A percentile compares a stretch with the other conserved stretches of the same genome.
These are phyloP conservation scores for Protula sp. DNA, from an alignment of 2,888 invertebrate genomes.

Conservation along the genomic window DNA sequence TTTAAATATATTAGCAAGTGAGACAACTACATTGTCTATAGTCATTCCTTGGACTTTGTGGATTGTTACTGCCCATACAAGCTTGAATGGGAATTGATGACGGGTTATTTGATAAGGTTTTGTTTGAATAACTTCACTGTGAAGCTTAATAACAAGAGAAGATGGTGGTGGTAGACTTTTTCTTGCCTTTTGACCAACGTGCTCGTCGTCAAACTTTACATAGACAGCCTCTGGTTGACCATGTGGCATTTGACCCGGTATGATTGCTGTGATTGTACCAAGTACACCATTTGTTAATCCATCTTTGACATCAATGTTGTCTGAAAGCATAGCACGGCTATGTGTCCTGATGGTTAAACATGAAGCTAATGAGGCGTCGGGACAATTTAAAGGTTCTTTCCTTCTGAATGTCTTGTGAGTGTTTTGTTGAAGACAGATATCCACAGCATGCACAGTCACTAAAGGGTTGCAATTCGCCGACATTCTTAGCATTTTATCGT, in stretches of 20 bases:
- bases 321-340: neutral
- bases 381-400: too few relatives aligned
- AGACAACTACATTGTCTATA: neutral
- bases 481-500: neutral
- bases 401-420: too few relatives aligned
- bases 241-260: too few relatives aligned
- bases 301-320: neutral
- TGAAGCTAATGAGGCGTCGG: too few relatives aligned
- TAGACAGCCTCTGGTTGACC: neutral
- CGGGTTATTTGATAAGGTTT: neutral
- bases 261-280: too few relatives aligned
- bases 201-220: neutral
- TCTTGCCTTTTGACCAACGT: too few relatives aligned
- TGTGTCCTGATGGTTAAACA: neutral
- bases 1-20: neutral
- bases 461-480: too few relatives aligned
- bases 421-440: too few relatives aligned
- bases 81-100: neutral
- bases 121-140: too few relatives aligned
- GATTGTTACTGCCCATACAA: neutral
- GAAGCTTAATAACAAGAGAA: too few relatives aligned
- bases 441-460: too few relatives aligned
- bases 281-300: neutral
- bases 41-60: slow-evolving; percentile 1
- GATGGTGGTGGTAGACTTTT: too few relatives aligned